A percentile compares a stretch with the other conserved stretches of the same genome.
Evolutionary conservation across 1,140 invertebrate species (phyloP).

Genomic region (Batillaria attramentaria): DNA sequence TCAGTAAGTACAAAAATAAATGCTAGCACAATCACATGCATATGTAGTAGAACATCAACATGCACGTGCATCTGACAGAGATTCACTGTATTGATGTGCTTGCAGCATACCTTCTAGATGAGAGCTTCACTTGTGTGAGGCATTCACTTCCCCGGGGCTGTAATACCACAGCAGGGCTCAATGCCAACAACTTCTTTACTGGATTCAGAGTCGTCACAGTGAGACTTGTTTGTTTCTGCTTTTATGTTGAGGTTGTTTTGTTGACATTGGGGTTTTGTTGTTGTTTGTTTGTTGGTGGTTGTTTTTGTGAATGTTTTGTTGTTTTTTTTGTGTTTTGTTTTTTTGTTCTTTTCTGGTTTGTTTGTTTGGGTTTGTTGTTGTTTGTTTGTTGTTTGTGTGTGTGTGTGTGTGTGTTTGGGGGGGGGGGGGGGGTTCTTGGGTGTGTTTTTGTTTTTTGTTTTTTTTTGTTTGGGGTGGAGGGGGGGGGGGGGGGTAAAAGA

Average conservation of each 20-base stretch:
- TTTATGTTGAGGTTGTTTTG: not conserved
- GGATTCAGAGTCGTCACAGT: conserved; percentile 50
- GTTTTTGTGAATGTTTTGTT: not conserved
- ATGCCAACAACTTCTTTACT: conserved; percentile 40
- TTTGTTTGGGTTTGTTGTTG: not conserved
- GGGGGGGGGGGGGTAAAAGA: too few species aligned
- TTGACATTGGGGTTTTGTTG: not conserved
- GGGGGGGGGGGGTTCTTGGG: not conserved
- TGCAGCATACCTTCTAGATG: conserved; percentile 52
- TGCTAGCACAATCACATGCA: too few species aligned
- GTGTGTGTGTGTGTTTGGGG: not conserved
- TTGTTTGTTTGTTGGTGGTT: not conserved
- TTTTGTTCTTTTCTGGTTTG: not conserved
- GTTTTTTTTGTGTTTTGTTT: not conserved
- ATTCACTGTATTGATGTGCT: not conserved
- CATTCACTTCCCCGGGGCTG: not conserved
- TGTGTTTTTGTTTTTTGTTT: not conserved
- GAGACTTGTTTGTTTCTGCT: conserved; percentile 16
- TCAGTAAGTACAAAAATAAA: too few species aligned
- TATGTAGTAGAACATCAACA: too few species aligned
- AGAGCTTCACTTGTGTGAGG: conserved; percentile 37
- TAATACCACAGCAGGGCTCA: conserved; percentile 13
- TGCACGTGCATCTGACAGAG: not conserved
- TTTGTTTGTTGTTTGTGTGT: not conserved
- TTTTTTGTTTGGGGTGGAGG: not conserved